Evolutionary conservation across 64 coral and sea anemone species (phyloP), one percentile per base, ranked within the genome.

Genomic region (Catalaphyllia jardinei): DNA sequence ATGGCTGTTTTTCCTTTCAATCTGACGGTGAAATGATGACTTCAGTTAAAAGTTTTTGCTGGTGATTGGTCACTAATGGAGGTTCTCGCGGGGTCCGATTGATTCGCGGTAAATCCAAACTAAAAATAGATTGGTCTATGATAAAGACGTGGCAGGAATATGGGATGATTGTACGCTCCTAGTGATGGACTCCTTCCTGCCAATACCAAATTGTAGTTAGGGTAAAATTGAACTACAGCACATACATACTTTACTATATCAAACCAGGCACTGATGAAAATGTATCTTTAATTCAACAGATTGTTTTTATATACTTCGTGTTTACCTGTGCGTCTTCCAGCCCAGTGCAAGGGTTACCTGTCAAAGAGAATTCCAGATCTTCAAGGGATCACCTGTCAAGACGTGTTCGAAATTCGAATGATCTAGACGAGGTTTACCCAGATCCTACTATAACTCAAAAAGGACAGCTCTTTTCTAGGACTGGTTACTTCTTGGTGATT

Each of bases 401-500:
- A 65, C 80, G 20, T 4, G 15, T 50, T 25, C 33, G 24, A 24
- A 85, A 17, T 25, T 71, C 81, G 16, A 19, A 22, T 69, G 38
- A 22, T 18, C 11, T 85, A 24, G 2, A 71, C n/a, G 51, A 17
- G 71, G 35, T 85, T 52, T 39, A 15, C 1, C 5, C 5, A 8
- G 11, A n/a, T 50, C 81, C 81, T 25, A 85, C 81, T 0, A 5
- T 27, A 2, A 69, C 3, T 50, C 10, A 51, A 5, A 69, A 13
- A 8, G 81, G 62, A 7, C 62, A 42, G 17, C 50, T 85, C 11
- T 42, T 16, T 25, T 85, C 81, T 6, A 85, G 81, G 24, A 85
- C 81, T 49, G 81, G 81, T 10, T 85, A 85, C 51, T 85, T 85
- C 33, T 24, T 85, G 31, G 81, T 71, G 15, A 85, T 85, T 71